Evolutionary conservation across 2,797 vertebrate species (phyloP).

Genomic region (Danio choprae): DNA sequence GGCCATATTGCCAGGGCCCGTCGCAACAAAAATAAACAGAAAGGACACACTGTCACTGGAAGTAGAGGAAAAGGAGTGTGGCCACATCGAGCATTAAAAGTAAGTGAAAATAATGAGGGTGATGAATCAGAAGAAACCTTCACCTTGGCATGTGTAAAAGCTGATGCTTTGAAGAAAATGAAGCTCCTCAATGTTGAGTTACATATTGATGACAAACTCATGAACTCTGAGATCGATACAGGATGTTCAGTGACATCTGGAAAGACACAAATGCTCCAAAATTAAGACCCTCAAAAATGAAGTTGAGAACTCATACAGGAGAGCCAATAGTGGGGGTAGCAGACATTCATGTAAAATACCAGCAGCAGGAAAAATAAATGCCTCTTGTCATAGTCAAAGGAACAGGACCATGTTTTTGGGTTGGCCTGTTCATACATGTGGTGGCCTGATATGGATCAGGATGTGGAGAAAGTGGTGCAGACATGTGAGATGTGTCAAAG

Average conservation of each 20-base stretch:
- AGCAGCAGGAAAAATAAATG: conserved; percentile 8
- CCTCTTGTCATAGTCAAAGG: conserved; percentile 3
- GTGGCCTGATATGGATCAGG: conserved; percentile 31
- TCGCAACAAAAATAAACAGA: not conserved
- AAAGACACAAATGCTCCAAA: conserved; percentile 20
- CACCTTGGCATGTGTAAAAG: conserved; percentile 17
- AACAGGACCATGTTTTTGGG: conserved; percentile 1
- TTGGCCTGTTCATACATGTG: conserved; percentile 39
- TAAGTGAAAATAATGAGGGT: not conserved
- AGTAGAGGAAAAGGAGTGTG: not conserved
- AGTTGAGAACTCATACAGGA: conserved; percentile 13
- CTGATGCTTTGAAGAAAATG: not conserved
- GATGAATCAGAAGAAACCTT: conserved; percentile 21
- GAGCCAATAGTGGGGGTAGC: conserved; percentile 12
- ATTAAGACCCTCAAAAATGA: not conserved
- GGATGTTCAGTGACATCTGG: not conserved
- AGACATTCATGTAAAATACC: not conserved
- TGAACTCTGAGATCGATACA: conserved; percentile 21
- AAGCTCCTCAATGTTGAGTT: not conserved
- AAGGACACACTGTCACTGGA: not conserved
- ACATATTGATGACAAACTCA: not conserved
- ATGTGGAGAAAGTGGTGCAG: conserved; percentile 39
- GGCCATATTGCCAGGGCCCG: not conserved
- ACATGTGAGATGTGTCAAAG: conserved; percentile 9
- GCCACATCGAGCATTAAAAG: not conserved